These are phyloP conservation scores for Ridgeia piscesae DNA, from an alignment of 1,140 invertebrate genomes.

Conservation along the genomic window DNA sequence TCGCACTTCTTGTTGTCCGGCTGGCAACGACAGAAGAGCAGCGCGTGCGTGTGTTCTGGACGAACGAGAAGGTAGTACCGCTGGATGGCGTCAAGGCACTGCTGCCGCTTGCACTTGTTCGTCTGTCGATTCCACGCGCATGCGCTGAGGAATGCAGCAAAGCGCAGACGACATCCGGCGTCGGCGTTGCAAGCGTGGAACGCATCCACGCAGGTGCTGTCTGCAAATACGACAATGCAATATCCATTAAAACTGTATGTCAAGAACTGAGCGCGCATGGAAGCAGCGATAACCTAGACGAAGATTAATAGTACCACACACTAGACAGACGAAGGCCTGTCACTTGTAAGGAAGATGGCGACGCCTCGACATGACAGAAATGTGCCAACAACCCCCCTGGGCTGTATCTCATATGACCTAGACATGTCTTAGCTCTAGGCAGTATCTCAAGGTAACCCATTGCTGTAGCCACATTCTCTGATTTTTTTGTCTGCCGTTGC, in stretches of 20 bases:
- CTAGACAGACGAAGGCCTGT: too few species aligned
- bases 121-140: slow-evolving; percentile 12
- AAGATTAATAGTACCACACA: too few species aligned
- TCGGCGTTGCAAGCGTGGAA: slow-evolving; percentile 9
- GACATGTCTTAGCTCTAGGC: too few species aligned
- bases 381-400: too few species aligned
- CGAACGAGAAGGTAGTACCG: slow-evolving; percentile 14
- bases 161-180: background rate
- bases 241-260: background rate
- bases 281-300: background rate
- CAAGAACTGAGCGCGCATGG: background rate
- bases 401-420: too few species aligned
- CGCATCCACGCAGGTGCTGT: slow-evolving; percentile 13
- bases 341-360: too few species aligned
- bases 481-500: too few species aligned
- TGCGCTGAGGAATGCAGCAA: slow-evolving; percentile 2
- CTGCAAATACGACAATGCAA: background rate
- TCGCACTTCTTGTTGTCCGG: slow-evolving; percentile 17
- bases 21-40: slow-evolving; percentile 18
- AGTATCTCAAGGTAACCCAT: too few species aligned
- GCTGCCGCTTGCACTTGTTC: slow-evolving; percentile 13
- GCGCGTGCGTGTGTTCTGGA: slow-evolving; percentile 11
- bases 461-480: too few species aligned
- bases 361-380: too few species aligned
- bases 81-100: slow-evolving; percentile 15